Evolutionary conservation across 2,888 invertebrate genomes (phyloP).

Genomic region (Hypomecis atomaria): DNA sequence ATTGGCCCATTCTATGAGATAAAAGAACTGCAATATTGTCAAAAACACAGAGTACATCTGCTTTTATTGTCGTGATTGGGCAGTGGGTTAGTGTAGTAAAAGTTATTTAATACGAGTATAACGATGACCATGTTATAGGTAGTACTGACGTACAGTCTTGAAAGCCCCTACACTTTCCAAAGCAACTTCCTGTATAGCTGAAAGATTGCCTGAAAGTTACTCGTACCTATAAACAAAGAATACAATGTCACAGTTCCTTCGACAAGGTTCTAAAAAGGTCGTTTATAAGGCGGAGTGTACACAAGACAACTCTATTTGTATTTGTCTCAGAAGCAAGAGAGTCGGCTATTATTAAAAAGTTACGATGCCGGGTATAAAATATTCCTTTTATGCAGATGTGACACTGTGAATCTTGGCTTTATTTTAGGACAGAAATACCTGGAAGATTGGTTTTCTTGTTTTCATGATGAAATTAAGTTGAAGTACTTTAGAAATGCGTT

Average conservation of each 20-base stretch:
- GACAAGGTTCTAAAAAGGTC: conserved; percentile 18
- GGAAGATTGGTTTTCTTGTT: background rate
- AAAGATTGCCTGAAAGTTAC: no score
- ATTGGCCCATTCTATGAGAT: no score
- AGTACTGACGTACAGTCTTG: no score
- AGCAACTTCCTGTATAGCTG: no score
- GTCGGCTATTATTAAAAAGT: conserved; percentile 60
- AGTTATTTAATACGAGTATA: no score
- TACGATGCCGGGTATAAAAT: conserved; percentile 35
- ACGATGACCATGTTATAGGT: no score
- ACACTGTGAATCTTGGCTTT: conserved; percentile 30
- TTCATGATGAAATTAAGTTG: background rate
- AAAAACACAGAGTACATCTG: no score
- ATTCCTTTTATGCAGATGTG: conserved; percentile 37
- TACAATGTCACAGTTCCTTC: background rate
- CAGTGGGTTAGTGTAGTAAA: no score
- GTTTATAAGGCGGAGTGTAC: conserved; percentile 47
- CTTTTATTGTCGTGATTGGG: no score
- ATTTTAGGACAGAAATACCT: conserved; percentile 23
- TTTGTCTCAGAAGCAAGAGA: conserved; percentile 47
- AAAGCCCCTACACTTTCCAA: no score
- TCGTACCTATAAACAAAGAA: no score
- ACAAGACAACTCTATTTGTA: conserved; percentile 54
- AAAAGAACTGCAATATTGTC: no score
- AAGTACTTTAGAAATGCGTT: background rate